phyloP scores from a whole-genome alignment of 2,113 vertebrate species.

The Petaurus breviceps region DNA sequence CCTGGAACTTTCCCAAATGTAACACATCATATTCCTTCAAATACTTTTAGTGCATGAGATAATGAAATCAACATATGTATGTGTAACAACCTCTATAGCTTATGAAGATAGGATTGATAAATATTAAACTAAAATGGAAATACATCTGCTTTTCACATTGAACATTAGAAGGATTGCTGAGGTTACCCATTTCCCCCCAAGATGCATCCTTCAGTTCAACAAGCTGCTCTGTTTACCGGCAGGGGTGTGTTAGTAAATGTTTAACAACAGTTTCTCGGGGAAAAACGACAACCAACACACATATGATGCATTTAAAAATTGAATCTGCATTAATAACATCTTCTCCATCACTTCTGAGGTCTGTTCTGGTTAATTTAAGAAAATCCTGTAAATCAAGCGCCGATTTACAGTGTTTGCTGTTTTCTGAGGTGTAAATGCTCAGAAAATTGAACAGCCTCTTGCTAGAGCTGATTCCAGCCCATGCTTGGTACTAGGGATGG shows the following conservation, averaged over 20 bases:
- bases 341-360: neutral
- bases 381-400: neutral
- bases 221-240: neutral
- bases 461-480: neutral
- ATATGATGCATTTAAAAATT: neutral
- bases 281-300: neutral
- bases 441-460: neutral
- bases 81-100: conserved; percentile 11
- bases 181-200: neutral
- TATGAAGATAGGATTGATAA: conserved; percentile 9
- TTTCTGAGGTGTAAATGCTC: neutral
- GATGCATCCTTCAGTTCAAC: neutral
- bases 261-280: neutral
- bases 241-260: neutral
- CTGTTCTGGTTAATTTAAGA: neutral
- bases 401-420: neutral
- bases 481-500: neutral
- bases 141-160: conserved; percentile 47
- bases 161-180: conserved; percentile 20
- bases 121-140: conserved; percentile 27
- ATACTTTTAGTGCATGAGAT: conserved; percentile 24
- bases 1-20: conserved; percentile 42
- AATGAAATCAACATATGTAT: conserved; percentile 34
- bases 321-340: neutral
- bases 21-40: conserved; percentile 34